phyloP scores from a whole-genome alignment of 2,888 invertebrate genomes.

The Gnatocerus cornutus region DNA sequence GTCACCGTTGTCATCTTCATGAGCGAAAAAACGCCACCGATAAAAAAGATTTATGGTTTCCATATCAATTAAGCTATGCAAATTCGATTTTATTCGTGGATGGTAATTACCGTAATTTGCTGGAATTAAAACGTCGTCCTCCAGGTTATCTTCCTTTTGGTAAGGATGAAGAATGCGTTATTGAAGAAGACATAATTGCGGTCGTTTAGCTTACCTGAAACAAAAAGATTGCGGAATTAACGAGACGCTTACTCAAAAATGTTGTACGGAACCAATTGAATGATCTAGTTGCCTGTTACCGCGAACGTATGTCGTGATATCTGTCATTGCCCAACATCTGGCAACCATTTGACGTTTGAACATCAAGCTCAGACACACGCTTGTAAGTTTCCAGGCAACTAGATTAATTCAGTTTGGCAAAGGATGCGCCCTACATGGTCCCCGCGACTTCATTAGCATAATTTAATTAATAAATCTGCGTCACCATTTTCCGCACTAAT shows the following conservation, averaged over 20 bases:
- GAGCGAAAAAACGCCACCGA: too few species aligned
- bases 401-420: too few species aligned
- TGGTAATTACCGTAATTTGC: slow-evolving; percentile 39
- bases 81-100: slow-evolving; percentile 19
- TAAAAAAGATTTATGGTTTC: slow-evolving; percentile 16
- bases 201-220: slow-evolving; percentile 31
- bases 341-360: too few species aligned
- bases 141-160: slow-evolving; percentile 14
- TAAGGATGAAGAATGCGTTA: slow-evolving; percentile 8
- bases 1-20: neutral
- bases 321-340: too few species aligned
- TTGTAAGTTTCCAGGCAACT: too few species aligned
- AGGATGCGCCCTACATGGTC: neutral
- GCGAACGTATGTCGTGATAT: too few species aligned
- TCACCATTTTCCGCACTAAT: slow-evolving; percentile 14
- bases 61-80: slow-evolving; percentile 40
- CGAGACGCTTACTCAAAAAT: neutral
- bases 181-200: slow-evolving; percentile 35
- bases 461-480: neutral
- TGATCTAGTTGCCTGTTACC: too few species aligned
- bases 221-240: slow-evolving; percentile 22
- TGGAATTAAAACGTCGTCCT: slow-evolving; percentile 39
- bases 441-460: neutral
- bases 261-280: too few species aligned
- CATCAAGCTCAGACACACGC: too few species aligned